A percentile compares a stretch with the other conserved stretches of the same genome.
These are phyloP conservation scores for Lasioglossum lativentre DNA, from an alignment of 2,888 invertebrate species.

Conservation along the genomic window DNA sequence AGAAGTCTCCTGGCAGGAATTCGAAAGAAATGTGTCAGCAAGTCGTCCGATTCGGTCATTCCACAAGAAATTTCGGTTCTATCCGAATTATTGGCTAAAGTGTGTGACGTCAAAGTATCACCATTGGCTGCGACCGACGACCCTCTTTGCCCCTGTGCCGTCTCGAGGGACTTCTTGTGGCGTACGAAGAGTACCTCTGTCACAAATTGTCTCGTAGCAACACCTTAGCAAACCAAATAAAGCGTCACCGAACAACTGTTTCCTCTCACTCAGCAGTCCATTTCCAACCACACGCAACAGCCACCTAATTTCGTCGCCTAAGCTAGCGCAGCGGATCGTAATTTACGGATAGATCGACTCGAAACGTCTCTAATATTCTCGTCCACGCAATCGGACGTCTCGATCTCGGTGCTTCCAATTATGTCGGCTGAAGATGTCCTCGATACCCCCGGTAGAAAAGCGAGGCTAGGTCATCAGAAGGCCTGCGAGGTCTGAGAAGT, in stretches of 20 bases:
- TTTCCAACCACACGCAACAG: background rate
- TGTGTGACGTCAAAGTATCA: too few species aligned
- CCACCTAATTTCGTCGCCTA: background rate
- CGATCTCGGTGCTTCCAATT: conserved; percentile 56
- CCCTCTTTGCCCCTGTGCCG: too few species aligned
- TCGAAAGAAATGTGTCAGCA: too few species aligned
- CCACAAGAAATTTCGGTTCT: too few species aligned
- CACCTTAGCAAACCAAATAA: background rate
- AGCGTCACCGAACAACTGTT: background rate
- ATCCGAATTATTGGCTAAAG: too few species aligned
- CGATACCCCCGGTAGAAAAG: conserved; percentile 38
- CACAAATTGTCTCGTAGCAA: background rate
- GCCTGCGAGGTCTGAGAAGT: background rate
- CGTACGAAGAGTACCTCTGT: background rate
- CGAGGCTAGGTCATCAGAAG: conserved; percentile 14
- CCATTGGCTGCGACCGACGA: too few species aligned
- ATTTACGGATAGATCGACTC: conserved; percentile 29
- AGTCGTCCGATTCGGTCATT: too few species aligned
- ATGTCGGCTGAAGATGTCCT: conserved; percentile 54
- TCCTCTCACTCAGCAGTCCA: background rate
- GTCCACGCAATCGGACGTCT: conserved; percentile 19
- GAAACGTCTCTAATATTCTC: conserved; percentile 25
- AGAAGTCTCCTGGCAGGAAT: too few species aligned
- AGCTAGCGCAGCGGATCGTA: background rate
- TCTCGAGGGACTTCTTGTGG: too few species aligned